These are phyloP conservation scores for Limonius californicus DNA, from an alignment of 1,140 invertebrate genomes.

Conservation along the genomic window DNA sequence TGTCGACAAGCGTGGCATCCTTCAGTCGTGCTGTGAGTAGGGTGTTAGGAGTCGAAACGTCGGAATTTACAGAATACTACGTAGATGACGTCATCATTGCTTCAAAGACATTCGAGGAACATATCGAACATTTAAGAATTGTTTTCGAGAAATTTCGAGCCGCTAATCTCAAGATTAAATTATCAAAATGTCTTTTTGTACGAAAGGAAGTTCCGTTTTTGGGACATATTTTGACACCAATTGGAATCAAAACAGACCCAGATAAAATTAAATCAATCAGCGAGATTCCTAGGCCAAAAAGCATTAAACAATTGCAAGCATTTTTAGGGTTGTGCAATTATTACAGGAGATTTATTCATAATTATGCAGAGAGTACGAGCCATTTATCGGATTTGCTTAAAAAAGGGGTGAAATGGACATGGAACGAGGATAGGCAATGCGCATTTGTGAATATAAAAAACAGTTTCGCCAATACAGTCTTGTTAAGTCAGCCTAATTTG, in stretches of 20 bases:
- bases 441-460: constrained; percentile 18
- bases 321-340: constrained; percentile 44
- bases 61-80: constrained; percentile 18
- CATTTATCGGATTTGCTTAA: constrained; percentile 36
- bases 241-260: constrained; percentile 39
- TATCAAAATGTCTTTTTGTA: constrained; percentile 37
- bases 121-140: constrained; percentile 31
- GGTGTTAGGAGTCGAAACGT: constrained; percentile 29
- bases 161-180: constrained; percentile 32
- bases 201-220: constrained; percentile 34
- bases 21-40: constrained; percentile 41
- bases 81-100: constrained; percentile 34
- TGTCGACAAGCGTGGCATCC: constrained; percentile 37
- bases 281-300: constrained; percentile 38
- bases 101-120: constrained; percentile 27
- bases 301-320: constrained; percentile 38
- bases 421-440: not conserved
- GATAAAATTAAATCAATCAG: constrained; percentile 36
- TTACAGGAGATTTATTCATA: constrained; percentile 40
- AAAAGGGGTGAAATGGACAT: constrained; percentile 24
- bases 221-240: constrained; percentile 36
- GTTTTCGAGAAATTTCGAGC: constrained; percentile 26
- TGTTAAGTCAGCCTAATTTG: constrained; percentile 32
- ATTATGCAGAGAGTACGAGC: constrained; percentile 27
- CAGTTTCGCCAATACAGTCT: constrained; percentile 28